Evolutionary conservation across 2,888 invertebrate genomes (phyloP).

Genomic region (Phalera bucephala): DNA sequence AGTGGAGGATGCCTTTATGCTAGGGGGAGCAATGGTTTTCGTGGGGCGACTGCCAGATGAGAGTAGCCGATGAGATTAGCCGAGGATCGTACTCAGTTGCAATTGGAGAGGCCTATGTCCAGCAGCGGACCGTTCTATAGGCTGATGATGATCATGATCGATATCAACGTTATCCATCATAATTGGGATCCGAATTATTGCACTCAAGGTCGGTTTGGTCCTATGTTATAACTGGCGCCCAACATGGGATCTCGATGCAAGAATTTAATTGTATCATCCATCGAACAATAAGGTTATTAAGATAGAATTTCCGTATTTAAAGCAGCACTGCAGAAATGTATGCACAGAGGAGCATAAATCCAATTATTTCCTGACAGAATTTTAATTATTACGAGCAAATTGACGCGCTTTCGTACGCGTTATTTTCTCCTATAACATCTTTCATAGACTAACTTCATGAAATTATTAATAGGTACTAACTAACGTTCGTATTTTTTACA

Average conservation of each 20-base stretch:
- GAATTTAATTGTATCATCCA: conserved; percentile 1
- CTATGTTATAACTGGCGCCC: conserved; percentile 13
- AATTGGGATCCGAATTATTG: conserved; percentile 20
- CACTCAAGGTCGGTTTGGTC: conserved; percentile 11
- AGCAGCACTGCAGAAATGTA: conserved; percentile 14
- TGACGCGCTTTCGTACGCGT: conserved; percentile 10
- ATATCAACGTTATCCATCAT: conserved; percentile 9
- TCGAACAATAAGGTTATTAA: conserved; percentile 13
- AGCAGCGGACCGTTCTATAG: no score
- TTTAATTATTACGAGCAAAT: conserved; percentile 35
- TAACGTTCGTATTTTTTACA: conserved; percentile 3
- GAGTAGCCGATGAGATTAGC: no score
- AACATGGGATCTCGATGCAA: not conserved
- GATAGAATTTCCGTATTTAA: conserved; percentile 9
- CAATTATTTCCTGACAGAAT: conserved; percentile 33
- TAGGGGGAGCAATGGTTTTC: no score
- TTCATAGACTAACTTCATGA: conserved; percentile 1
- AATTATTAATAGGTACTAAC: conserved; percentile 1
- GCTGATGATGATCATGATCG: not conserved
- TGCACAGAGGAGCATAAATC: conserved; percentile 25
- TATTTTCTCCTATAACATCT: conserved; percentile 8
- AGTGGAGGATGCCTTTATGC: no score
- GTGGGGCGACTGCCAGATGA: no score
- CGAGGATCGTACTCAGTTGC: no score
- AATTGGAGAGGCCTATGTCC: no score